phyloP scores from a whole-genome alignment of 2,113 vertebrate genomes.

The Prunella fulvescens region DNA sequence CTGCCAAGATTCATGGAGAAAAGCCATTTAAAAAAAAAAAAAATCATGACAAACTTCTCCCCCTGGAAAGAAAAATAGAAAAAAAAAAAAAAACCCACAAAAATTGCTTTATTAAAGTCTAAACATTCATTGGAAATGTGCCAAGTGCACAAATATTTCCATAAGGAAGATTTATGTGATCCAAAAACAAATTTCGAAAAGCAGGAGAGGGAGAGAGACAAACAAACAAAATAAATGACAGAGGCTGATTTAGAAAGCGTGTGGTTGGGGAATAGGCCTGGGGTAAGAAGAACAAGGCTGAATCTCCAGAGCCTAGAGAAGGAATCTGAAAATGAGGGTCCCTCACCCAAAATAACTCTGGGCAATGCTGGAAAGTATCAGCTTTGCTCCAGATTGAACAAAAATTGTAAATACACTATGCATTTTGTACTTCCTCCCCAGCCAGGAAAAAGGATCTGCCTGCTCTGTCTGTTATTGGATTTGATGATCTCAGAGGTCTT shows the following conservation, averaged over 20 bases:
- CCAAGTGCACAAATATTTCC: slow-evolving; percentile 32
- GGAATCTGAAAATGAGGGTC: not conserved
- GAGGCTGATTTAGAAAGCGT: not conserved
- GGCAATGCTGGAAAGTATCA: not conserved
- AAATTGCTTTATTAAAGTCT: not conserved
- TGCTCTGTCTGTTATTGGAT: not conserved
- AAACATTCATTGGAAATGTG: not conserved
- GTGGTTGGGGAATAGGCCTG: not conserved
- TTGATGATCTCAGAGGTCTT: not conserved
- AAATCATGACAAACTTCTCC: not conserved
- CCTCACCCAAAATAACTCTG: not conserved
- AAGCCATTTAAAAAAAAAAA: slow-evolving; percentile 6
- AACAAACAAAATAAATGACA: not conserved
- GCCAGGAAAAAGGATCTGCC: not conserved
- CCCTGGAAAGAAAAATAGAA: not conserved
- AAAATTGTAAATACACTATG: not conserved
- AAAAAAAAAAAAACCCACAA: not conserved
- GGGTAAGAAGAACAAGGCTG: not conserved
- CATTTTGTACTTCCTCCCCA: not conserved
- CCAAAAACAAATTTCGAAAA: slow-evolving; percentile 35
- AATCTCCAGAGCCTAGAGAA: not conserved
- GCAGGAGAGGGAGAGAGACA: not conserved
- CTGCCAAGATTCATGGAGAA: slow-evolving; percentile 32
- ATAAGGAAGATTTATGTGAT: slow-evolving; percentile 7
- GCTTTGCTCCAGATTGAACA: not conserved